Conservation (phyloP, 2,113 vertebrate genomes). For the Sinocyclocheilus anshuiensis region DNA sequence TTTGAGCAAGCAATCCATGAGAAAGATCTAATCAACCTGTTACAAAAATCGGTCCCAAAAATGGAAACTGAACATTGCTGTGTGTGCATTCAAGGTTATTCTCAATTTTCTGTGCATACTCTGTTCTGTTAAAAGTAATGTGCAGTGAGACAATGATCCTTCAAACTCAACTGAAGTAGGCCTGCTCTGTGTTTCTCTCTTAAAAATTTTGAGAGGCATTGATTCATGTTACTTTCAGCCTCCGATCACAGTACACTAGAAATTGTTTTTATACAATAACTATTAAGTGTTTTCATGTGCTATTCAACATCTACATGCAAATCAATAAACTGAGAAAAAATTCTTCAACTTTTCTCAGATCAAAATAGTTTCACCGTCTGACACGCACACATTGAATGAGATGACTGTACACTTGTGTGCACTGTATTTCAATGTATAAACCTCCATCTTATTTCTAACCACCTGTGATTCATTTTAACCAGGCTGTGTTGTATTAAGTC, state of each 20-base stretch:
- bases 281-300: no score
- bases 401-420: neutral
- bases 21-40: conserved; percentile 2
- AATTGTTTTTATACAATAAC: neutral
- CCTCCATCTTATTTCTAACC: neutral
- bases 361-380: neutral
- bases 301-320: neutral
- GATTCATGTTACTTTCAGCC: neutral
- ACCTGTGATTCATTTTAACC: neutral
- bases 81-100: conserved; percentile 2
- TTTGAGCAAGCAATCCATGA: conserved; percentile 6
- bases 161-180: neutral
- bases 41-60: neutral
- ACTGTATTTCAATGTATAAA: neutral
- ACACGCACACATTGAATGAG: neutral
- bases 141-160: neutral
- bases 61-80: neutral
- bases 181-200: neutral
- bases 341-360: neutral
- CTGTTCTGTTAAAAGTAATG: neutral
- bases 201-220: neutral
- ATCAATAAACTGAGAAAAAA: neutral
- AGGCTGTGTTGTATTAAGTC: neutral
- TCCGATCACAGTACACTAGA: neutral
- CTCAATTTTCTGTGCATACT: neutral